These are phyloP conservation scores for Sardina pilchardus DNA, from an alignment of 2,113 vertebrate genomes.

Conservation along the genomic window DNA sequence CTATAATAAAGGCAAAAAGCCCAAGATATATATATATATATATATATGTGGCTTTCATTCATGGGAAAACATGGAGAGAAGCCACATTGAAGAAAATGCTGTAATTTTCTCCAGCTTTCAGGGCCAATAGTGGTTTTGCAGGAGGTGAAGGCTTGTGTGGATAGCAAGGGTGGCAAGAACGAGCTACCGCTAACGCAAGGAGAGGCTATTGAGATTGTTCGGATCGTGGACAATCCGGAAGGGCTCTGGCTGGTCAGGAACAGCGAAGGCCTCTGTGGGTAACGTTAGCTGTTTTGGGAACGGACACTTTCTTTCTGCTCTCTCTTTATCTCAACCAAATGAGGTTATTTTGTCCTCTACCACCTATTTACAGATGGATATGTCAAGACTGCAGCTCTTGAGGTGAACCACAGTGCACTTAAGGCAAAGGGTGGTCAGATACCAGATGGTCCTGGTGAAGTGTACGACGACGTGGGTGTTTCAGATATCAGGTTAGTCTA, in stretches of 20 bases:
- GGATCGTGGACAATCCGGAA: slow-evolving; percentile 78
- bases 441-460: slow-evolving; percentile 62
- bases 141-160: slow-evolving; percentile 66
- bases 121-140: slow-evolving; percentile 74
- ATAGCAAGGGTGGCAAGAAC: slow-evolving; percentile 76
- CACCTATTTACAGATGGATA: slow-evolving; percentile 75
- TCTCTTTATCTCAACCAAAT: background rate
- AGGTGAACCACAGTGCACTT: slow-evolving; percentile 67
- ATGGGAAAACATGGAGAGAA: background rate
- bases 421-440: slow-evolving; percentile 49
- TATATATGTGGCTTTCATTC: background rate
- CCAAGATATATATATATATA: no score
- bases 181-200: slow-evolving; percentile 76
- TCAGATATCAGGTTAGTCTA: slow-evolving; percentile 44
- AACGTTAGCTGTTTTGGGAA: background rate
- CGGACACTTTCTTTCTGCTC: background rate
- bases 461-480: slow-evolving; percentile 76
- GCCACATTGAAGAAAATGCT: background rate
- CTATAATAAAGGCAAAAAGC: no score
- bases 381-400: slow-evolving; percentile 75
- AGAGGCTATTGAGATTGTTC: slow-evolving; percentile 78
- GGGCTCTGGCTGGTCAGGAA: slow-evolving; percentile 80
- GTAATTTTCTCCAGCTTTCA: slow-evolving; percentile 58
- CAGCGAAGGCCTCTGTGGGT: slow-evolving; percentile 72
- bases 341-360: background rate